These are phyloP conservation scores for Melinopterus prodromus DNA, from an alignment of 2,888 invertebrate species.

Conservation along the genomic window DNA sequence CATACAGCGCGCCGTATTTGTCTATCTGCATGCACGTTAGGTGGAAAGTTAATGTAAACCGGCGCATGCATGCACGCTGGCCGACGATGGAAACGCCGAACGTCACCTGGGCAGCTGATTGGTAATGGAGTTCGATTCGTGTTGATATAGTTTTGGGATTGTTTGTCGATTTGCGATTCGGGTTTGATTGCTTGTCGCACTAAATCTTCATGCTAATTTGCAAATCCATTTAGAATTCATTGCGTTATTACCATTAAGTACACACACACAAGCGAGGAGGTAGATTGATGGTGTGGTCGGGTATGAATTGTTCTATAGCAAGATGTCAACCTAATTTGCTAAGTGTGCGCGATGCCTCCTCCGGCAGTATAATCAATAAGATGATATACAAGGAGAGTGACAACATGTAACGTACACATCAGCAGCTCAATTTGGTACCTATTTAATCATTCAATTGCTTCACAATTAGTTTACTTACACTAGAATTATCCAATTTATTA, in stretches of 20 bases:
- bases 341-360: background rate
- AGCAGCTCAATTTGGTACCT: too few relatives aligned
- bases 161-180: background rate
- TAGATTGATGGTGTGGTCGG: background rate
- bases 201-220: background rate
- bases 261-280: background rate
- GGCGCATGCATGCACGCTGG: background rate
- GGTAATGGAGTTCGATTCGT: background rate
- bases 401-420: too few relatives aligned
- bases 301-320: background rate
- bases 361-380: background rate
- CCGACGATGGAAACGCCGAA: background rate
- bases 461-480: too few relatives aligned
- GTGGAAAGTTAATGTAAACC: background rate
- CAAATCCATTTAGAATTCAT: constrained; percentile 4
- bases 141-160: background rate
- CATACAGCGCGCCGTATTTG: background rate
- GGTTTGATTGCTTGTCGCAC: constrained; percentile 4
- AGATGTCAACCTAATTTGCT: background rate
- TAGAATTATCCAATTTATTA: too few relatives aligned
- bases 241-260: background rate
- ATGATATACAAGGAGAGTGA: background rate
- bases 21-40: background rate
- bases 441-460: too few relatives aligned
- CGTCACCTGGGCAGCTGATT: background rate